Base-by-base conservation (phyloP, 2,797 vertebrate genomes). In the Falco novaeseelandiae region DNA sequence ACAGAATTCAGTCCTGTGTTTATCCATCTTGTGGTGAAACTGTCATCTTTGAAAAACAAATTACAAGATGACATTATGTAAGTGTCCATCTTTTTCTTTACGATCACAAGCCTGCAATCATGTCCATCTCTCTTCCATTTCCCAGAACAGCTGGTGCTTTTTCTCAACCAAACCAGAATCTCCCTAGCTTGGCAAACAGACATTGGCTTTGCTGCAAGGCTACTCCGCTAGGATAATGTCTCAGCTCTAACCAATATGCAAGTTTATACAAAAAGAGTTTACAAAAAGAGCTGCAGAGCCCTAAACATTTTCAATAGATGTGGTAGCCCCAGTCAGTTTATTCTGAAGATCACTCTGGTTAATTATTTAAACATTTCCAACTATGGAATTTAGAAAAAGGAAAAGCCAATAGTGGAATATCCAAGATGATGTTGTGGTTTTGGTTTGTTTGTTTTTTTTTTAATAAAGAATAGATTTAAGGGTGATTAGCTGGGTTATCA, bases 401-500 rank as follows among this genome's bases (percentile, higher is more conserved):
- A 48, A 92, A 96, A 90, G 36, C 30, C 81, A 61, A 51, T 15
- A 66, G 22, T 23, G 5, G 52, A 81, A 94, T 54, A 76, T n/a
- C 34, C 62, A 46, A 73, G 86, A 88, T 58, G 49, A 81, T 69
- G 14, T 40, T 46, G 73, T 40, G 38, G 38, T 40, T 40, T 38
- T 38, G 36, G 36, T 38, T 38, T 36, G n/a, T n/a, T n/a, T n/a
- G 9, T 38, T 18, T 18, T 44, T 44, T 44, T 96, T 91, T 84
- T 62, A 90, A 94, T 93, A 95, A 96, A 84, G 59, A 84, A 55
- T 66, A 80, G 63, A 91, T 94, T 96, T 95, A 69, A 95, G 62
- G 52, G 55, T 66, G 78, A 95, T 97, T 96, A 95, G 21, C 79
- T 83, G 26, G 34, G 66, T 92, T 95, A 96, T 89, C 93, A 93